Base-by-base conservation (phyloP, 2,113 vertebrate genomes). In the human region DNA sequence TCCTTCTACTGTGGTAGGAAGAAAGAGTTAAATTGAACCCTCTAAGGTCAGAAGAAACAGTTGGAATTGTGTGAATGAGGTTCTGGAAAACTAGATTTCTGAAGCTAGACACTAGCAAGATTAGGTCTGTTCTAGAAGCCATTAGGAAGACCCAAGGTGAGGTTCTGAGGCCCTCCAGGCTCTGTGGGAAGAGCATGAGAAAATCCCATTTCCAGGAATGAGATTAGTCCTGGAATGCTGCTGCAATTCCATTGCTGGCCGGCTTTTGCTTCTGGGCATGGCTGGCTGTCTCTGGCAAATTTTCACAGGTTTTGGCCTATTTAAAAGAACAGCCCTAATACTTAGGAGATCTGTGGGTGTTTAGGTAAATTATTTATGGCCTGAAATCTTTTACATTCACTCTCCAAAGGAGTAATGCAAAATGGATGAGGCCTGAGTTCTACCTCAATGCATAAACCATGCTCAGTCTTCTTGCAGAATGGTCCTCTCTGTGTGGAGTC, bases 341-440 rank as follows among this genome's bases (percentile, higher is more conserved):
- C 93, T 98, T 94, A 90, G 64, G 98, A 89, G 90, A 95, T 91
- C 96, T 11, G 25, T 97, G 91, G 88, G 95, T 97, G 70, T 97
- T 96, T 89, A 93, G 86, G n/a, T 98, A 96, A 99, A 98, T 98
- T 98, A 99, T 98, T 98, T 95, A 98, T 98, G 96, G 72, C 87
- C 96, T 95, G 85, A 97, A 98, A 97, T 96, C 81, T 98, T 94
- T 59, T 93, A 89, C 97, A 97, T 98, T 98, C 94, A 97, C 97
- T 98, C 90, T 98, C 97, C 96, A 98, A 98, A 95, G 83, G 95
- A 97, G 97, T 97, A 76, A 98, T 98, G 91, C 97, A 98, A 98
- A 98, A 98, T 98, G 96, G 94, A 98, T 98, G 98, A 97, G 87
- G 84, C 86, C 91, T 96, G 97, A 98, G 82, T 97, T 98, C 97